These are phyloP conservation scores for Rhombomys opimus DNA, from an alignment of 2,113 vertebrate genomes.

Conservation along the genomic window DNA sequence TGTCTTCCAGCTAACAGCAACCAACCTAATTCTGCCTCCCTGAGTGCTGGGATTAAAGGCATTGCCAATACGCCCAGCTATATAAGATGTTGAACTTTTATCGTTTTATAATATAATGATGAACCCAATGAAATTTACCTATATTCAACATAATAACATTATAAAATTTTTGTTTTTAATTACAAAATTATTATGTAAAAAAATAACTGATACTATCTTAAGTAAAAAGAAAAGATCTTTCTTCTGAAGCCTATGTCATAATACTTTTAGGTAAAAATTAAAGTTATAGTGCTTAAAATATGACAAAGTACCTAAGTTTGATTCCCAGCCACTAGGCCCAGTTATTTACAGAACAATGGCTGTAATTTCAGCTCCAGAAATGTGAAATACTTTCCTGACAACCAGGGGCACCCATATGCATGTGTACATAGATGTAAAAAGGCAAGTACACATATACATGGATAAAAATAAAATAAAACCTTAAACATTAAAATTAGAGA, in stretches of 20 bases:
- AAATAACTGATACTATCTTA: background rate
- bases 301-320: background rate
- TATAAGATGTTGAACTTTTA: background rate
- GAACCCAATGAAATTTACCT: background rate
- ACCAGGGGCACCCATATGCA: background rate
- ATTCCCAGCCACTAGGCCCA: background rate
- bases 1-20: no score
- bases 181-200: background rate
- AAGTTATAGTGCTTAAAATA: background rate
- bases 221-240: background rate
- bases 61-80: background rate
- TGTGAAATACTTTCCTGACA: background rate
- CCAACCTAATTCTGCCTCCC: no score
- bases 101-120: background rate
- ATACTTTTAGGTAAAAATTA: background rate
- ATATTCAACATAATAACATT: background rate
- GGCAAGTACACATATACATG: background rate
- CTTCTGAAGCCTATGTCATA: background rate
- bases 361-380: background rate
- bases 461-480: background rate
- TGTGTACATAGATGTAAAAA: background rate
- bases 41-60: no score
- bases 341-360: background rate
- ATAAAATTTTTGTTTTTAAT: background rate
- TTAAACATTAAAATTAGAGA: background rate